These are phyloP conservation scores for Micropoecilia bifurca DNA, from an alignment of 2,797 vertebrate species.

Conservation along the genomic window DNA sequence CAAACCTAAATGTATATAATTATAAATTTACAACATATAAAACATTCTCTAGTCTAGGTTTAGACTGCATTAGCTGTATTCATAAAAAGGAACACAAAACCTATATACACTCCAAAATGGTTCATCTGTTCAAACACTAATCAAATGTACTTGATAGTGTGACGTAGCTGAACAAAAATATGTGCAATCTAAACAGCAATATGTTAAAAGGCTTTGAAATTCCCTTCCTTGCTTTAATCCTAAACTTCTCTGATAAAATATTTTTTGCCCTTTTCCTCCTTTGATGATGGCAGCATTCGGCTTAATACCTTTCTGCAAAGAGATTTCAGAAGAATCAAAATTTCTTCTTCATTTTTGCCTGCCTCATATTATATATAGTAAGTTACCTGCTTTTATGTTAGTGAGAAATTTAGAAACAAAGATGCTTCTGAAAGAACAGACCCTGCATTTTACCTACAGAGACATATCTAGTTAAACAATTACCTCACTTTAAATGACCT, in stretches of 20 bases:
- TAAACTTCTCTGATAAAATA: neutral
- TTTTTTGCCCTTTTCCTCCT: neutral
- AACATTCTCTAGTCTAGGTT: neutral
- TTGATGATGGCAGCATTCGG: neutral
- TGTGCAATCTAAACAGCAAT: neutral
- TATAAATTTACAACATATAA: neutral
- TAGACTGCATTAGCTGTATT: neutral
- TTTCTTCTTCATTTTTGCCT: neutral
- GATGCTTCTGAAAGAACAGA: no score
- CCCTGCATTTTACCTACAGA: no score
- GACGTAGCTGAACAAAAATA: neutral
- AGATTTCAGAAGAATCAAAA: neutral
- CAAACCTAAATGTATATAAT: neutral
- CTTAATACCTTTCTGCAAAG: neutral
- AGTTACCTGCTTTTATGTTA: neutral
- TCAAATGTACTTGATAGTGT: neutral
- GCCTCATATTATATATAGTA: neutral
- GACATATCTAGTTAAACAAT: no score
- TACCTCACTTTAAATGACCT: neutral
- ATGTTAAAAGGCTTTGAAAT: neutral
- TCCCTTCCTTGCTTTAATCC: neutral
- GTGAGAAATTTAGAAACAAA: neutral
- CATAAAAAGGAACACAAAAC: neutral
- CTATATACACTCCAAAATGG: neutral
- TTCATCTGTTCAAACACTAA: neutral